Conservation (phyloP, 2,888 invertebrate species). For the Cryptophagus acutangulus region DNA sequence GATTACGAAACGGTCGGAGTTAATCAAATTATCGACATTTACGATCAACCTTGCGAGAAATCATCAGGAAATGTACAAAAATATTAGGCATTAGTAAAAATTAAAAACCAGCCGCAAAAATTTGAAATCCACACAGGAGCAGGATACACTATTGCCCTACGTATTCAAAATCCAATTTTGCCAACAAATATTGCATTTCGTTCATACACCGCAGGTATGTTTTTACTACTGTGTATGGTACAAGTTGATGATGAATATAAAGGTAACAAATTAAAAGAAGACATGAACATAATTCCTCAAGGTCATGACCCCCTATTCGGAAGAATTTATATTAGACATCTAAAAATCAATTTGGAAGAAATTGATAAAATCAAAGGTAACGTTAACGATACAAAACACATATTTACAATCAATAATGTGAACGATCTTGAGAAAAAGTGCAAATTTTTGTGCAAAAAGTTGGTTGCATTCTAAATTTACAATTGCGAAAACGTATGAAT, state of each 20-base stretch:
- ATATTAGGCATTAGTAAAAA: neutral
- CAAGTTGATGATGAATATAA: neutral
- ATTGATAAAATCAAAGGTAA: conserved; percentile 7
- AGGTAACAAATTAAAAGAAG: conserved; percentile 8
- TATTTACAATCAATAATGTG: no score
- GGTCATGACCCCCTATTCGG: conserved; percentile 13
- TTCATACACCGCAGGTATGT: conserved; percentile 17
- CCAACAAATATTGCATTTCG: conserved; percentile 12
- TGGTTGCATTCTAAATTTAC: conserved; percentile 21
- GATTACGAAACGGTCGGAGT: neutral
- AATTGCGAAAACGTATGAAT: conserved; percentile 17
- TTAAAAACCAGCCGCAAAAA: conserved; percentile 9
- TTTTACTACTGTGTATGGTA: conserved; percentile 10
- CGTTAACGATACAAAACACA: neutral
- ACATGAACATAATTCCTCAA: conserved; percentile 14
- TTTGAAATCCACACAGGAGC: conserved; percentile 19
- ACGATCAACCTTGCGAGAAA: neutral
- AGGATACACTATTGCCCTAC: conserved; percentile 14
- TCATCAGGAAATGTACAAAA: neutral
- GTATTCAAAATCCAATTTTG: conserved; percentile 7
- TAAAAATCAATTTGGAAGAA: conserved; percentile 13
- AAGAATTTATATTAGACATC: conserved; percentile 13
- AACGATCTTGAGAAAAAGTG: conserved; percentile 9
- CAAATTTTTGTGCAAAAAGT: conserved; percentile 21
- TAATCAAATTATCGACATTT: neutral